Evolutionary conservation across 2,113 vertebrate species (phyloP).

Genomic region (Petromus typicus): DNA sequence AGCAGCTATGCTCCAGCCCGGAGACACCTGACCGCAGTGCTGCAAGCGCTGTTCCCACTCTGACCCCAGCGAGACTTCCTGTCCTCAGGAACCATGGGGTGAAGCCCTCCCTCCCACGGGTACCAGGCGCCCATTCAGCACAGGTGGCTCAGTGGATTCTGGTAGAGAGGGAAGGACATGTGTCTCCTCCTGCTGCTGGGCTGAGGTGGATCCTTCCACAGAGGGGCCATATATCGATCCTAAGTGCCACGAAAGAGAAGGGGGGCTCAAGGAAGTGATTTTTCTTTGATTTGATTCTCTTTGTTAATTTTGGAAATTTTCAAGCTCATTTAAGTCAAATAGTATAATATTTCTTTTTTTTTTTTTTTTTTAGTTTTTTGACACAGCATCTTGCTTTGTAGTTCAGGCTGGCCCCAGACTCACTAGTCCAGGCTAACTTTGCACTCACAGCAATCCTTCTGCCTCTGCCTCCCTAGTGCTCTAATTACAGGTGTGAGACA

Average conservation of each 20-base stretch:
- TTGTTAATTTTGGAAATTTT: not conserved
- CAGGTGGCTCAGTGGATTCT: not conserved
- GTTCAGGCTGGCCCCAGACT: not conserved
- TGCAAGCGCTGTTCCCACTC: not conserved
- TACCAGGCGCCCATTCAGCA: not conserved
- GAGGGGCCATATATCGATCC: not conserved
- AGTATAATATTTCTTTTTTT: not conserved
- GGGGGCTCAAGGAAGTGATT: not conserved
- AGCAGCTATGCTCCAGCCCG: fast-evolving
- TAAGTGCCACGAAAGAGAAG: not conserved
- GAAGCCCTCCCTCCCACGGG: not conserved
- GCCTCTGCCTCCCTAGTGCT: not conserved
- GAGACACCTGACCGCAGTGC: not conserved
- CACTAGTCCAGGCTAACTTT: not conserved
- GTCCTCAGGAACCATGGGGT: too few relatives aligned
- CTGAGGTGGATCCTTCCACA: too few relatives aligned
- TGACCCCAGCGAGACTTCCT: not conserved
- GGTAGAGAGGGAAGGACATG: not conserved
- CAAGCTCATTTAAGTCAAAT: not conserved
- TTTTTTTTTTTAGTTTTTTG: not conserved
- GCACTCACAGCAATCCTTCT: not conserved
- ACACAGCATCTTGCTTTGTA: not conserved
- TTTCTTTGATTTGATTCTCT: not conserved
- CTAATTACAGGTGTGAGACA: too few relatives aligned
- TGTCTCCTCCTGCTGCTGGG: not conserved